Base-by-base conservation (phyloP, 2,113 vertebrate genomes). In the Archocentrus centrarchus region DNA sequence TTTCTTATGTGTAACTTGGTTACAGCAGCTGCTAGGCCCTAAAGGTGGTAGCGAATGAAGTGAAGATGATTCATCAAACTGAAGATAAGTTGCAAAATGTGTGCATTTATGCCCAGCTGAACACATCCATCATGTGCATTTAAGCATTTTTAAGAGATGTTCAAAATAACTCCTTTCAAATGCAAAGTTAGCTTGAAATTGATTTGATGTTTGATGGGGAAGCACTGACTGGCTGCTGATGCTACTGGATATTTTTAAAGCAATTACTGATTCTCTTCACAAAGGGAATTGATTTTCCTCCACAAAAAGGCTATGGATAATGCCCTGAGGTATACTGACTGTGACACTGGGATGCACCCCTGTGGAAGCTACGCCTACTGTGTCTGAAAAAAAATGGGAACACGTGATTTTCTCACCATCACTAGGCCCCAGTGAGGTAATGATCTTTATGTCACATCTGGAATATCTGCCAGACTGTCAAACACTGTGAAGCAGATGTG, bases 241-340 rank as follows among this genome's bases (percentile, higher is more conserved):
- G 47, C 41, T 55, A 86, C 27, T 53, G 58, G 32, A 27, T 32
- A 22, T 78, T 82, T 83, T 78, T 83, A 60, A 82, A 57, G 59
- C 86, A 80, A 84, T 79, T 75, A 86, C 84, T 77, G 81, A 68
- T 78, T 87, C 83, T 84, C 62, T 77, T 77, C 88, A 88, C 86
- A 88, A 75, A 90, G 60, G 39, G 66, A 85, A 95, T 93, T 92
- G 92, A 93, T 93, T 93, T 86, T 68, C 68, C 77, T 64, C 87
- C 62, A 66, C 37, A 92, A 92, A 92, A 93, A 91, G 91, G 86
- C 63, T 89, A 88, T 59, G 57, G 80, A 88, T 89, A 88, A 93
- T 89, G 88, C 85, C 94, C 88, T 17, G 68, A 85, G 92, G 94
- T 86, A 64, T 32, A 61, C 75, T 86, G 68, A 81, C 62, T 77